phyloP scores from a whole-genome alignment of 2,113 vertebrate species.

The Chiloscyllium plagiosum region DNA sequence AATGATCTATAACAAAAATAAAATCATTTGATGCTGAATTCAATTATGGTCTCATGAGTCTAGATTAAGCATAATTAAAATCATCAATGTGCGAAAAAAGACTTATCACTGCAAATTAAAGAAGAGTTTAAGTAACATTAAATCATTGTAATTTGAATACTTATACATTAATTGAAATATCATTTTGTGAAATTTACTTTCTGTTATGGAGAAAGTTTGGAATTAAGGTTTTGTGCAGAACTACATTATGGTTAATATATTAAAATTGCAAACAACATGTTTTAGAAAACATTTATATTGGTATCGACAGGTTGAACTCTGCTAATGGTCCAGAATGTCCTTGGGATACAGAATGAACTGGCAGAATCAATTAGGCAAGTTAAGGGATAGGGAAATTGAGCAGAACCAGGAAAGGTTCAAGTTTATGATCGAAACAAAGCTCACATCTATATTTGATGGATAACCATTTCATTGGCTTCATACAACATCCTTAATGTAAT shows the following conservation, averaged over 20 bases:
- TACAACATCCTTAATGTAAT: neutral
- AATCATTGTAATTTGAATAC: constrained; percentile 9
- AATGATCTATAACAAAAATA: constrained; percentile 25
- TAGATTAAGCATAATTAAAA: constrained; percentile 27
- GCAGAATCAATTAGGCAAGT: neutral
- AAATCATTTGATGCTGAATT: constrained; percentile 25
- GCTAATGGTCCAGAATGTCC: neutral
- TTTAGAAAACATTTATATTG: neutral
- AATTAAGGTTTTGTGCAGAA: neutral
- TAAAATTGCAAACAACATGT: neutral
- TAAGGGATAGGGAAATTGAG: neutral
- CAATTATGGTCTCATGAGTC: constrained; percentile 12
- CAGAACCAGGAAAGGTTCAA: neutral
- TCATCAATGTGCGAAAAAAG: neutral
- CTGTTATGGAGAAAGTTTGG: neutral
- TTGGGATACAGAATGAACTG: neutral
- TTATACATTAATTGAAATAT: neutral
- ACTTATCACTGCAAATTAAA: constrained; percentile 21
- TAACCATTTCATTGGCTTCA: neutral
- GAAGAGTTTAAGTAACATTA: constrained; percentile 16
- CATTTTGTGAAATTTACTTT: neutral
- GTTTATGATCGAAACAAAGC: neutral
- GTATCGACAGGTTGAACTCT: neutral
- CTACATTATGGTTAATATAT: neutral
- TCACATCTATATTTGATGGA: neutral